phyloP scores from a whole-genome alignment of 1,140 invertebrate genomes.

The Diorhabda sublineata region DNA sequence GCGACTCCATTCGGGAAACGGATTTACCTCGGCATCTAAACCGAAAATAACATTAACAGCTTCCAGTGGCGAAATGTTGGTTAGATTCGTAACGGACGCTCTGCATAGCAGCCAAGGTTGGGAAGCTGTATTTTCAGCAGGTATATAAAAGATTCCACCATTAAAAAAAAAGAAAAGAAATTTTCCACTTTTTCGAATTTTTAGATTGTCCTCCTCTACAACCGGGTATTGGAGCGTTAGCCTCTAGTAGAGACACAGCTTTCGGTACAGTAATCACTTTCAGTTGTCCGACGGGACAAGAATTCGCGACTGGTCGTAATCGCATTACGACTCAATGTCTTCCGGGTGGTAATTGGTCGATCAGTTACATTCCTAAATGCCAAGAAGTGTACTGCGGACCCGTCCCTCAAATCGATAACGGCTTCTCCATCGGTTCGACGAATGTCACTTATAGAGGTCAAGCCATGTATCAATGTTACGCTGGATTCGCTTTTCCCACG shows the following conservation, averaged over 20 bases:
- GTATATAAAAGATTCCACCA: slow-evolving; percentile 47
- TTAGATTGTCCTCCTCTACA: slow-evolving; percentile 82
- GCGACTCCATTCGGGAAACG: slow-evolving; percentile 80
- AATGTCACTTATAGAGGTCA: slow-evolving; percentile 92
- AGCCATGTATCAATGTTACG: slow-evolving; percentile 94
- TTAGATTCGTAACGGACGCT: slow-evolving; percentile 85
- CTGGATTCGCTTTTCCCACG: slow-evolving; percentile 90
- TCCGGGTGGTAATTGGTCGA: slow-evolving; percentile 89
- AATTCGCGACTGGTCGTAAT: slow-evolving; percentile 86
- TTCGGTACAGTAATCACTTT: slow-evolving; percentile 88
- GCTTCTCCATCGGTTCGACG: slow-evolving; percentile 90
- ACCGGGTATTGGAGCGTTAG: slow-evolving; percentile 80
- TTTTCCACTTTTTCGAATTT: slow-evolving; percentile 36
- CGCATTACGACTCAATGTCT: slow-evolving; percentile 81
- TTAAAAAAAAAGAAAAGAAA: background rate
- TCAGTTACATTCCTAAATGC: slow-evolving; percentile 88
- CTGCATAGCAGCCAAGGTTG: slow-evolving; percentile 77
- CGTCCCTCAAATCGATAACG: slow-evolving; percentile 95
- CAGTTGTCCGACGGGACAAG: slow-evolving; percentile 88
- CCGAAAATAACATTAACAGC: slow-evolving; percentile 88
- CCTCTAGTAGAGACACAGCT: slow-evolving; percentile 85
- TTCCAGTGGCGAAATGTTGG: slow-evolving; percentile 85
- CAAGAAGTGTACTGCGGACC: slow-evolving; percentile 97
- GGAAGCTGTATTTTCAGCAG: slow-evolving; percentile 88
- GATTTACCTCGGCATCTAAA: slow-evolving; percentile 74